Percentiles rank a stretch among this genome's conserved stretches.
phyloP scores from a whole-genome alignment of 2,888 invertebrate species.

The Formica aserva region DNA sequence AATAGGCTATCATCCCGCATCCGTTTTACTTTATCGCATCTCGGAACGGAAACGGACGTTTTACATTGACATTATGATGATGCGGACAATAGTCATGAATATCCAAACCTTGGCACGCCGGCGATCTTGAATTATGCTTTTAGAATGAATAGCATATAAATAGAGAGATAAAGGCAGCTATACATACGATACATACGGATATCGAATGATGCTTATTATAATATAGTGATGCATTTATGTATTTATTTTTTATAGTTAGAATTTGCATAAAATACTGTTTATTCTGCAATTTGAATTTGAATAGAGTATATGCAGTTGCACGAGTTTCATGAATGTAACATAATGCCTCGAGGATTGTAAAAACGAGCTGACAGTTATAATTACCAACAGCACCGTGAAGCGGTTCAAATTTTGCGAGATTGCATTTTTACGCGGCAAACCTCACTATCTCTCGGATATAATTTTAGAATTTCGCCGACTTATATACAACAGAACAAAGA shows the following conservation, averaged over 20 bases:
- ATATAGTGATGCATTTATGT: background rate
- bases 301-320: background rate
- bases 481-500: background rate
- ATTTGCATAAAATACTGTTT: conserved; percentile 3
- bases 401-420: conserved; percentile 24
- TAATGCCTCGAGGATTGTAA: background rate
- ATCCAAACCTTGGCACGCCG: conserved; percentile 8
- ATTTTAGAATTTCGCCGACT: background rate
- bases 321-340: background rate
- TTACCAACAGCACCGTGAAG: conserved; percentile 4
- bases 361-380: conserved; percentile 7
- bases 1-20: conserved; percentile 32
- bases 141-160: background rate
- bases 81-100: conserved; percentile 19
- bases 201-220: conserved; percentile 9
- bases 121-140: conserved; percentile 18
- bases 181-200: background rate
- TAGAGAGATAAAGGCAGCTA: background rate
- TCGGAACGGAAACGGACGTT: conserved; percentile 52
- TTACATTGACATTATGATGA: conserved; percentile 47
- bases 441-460: background rate
- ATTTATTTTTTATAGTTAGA: background rate
- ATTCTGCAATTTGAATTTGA: conserved; percentile 26
- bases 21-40: conserved; percentile 55
- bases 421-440: background rate